These are phyloP conservation scores for Microcebus jonahi DNA, from an alignment of 2,113 vertebrate species.

Conservation along the genomic window DNA sequence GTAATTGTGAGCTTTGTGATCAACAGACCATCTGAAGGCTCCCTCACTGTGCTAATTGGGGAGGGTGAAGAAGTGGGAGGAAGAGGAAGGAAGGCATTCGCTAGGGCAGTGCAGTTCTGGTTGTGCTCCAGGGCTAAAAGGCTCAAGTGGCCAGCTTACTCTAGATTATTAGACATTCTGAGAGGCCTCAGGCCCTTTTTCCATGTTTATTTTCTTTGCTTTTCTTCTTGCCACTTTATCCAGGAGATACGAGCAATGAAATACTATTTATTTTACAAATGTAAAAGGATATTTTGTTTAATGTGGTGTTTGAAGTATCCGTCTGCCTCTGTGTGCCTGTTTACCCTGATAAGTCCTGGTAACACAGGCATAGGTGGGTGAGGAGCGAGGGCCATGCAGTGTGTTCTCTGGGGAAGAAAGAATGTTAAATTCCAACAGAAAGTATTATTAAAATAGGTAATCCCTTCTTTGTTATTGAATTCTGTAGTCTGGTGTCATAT, in stretches of 20 bases:
- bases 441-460: slow-evolving; percentile 66
- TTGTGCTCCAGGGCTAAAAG: not conserved
- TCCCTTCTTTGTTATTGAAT: slow-evolving; percentile 54
- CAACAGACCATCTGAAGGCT: not conserved
- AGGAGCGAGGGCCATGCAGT: not conserved
- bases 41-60: not conserved
- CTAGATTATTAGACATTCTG: not conserved
- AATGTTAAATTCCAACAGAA: slow-evolving; percentile 68
- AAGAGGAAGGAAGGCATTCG: not conserved
- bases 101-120: not conserved
- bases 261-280: slow-evolving; percentile 72
- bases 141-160: not conserved
- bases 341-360: slow-evolving; percentile 62
- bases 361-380: slow-evolving; percentile 18
- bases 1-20: slow-evolving; percentile 25
- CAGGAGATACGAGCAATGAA: slow-evolving; percentile 43
- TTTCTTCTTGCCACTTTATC: slow-evolving; percentile 51
- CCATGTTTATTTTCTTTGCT: slow-evolving; percentile 34
- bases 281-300: slow-evolving; percentile 71
- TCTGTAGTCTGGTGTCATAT: slow-evolving; percentile 42
- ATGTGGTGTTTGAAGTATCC: slow-evolving; percentile 63
- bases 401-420: slow-evolving; percentile 26
- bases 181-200: not conserved
- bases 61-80: not conserved
- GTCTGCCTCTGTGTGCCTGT: slow-evolving; percentile 53